These are phyloP conservation scores for Stenodema calcarata DNA, from an alignment of 2,888 invertebrate genomes.

Conservation along the genomic window DNA sequence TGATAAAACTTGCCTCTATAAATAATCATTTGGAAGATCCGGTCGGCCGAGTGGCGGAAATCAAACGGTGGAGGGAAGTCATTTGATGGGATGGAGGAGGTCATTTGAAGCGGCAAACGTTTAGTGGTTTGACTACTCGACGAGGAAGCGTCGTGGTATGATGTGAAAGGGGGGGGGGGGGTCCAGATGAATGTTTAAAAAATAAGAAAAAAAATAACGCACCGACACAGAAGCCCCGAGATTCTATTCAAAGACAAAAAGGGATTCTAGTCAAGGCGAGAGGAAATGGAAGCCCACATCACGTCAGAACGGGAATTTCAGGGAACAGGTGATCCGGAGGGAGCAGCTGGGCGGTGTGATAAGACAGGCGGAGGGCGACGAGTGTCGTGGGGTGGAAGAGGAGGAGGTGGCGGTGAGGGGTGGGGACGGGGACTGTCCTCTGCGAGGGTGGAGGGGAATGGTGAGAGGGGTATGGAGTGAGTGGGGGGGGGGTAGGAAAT, in stretches of 20 bases:
- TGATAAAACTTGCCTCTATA: neutral
- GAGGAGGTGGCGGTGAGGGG: constrained; percentile 8
- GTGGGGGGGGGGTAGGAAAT: constrained; percentile 45
- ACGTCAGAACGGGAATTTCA: constrained; percentile 43
- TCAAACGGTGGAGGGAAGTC: neutral
- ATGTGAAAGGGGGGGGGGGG: neutral
- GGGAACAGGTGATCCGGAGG: constrained; percentile 44
- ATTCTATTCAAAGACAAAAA: constrained; percentile 40
- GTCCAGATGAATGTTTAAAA: neutral
- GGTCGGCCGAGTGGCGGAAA: neutral
- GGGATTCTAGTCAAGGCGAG: constrained; percentile 25
- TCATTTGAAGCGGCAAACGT: neutral
- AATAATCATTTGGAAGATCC: neutral
- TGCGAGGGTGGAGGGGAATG: too few species aligned
- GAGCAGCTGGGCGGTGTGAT: constrained; percentile 34
- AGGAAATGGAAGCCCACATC: constrained; percentile 47
- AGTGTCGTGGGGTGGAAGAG: constrained; percentile 23
- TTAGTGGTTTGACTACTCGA: neutral
- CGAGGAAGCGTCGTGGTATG: too few species aligned
- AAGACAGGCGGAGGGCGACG: constrained; percentile 17
- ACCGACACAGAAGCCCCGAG: neutral
- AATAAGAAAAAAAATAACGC: neutral
- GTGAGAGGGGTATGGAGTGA: too few species aligned
- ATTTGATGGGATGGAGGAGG: neutral
- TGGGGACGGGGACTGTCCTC: too few species aligned